A percentile compares a stretch with the other conserved stretches of the same genome.
Conservation (phyloP, 2,888 invertebrate genomes). For the Cosmia pyralina region DNA sequence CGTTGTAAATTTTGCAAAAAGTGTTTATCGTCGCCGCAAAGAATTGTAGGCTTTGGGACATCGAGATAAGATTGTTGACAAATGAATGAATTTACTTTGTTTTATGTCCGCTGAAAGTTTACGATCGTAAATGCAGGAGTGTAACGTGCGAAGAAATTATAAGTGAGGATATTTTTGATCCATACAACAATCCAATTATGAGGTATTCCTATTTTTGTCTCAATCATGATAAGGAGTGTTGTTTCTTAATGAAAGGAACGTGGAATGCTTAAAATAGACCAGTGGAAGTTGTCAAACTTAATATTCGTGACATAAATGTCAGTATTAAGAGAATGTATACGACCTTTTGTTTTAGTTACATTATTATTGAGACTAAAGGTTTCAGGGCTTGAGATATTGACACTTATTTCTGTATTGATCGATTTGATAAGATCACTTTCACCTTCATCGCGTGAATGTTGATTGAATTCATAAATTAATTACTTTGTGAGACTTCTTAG, state of each 20-base stretch:
- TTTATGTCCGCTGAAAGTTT: slow-evolving; percentile 67
- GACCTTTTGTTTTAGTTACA: slow-evolving; percentile 50
- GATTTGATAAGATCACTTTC: slow-evolving; percentile 23
- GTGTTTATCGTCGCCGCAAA: slow-evolving; percentile 70
- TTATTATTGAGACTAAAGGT: slow-evolving; percentile 38
- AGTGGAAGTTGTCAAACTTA: slow-evolving; percentile 51
- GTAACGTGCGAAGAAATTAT: slow-evolving; percentile 59
- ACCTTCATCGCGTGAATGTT: neutral
- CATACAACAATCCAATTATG: slow-evolving; percentile 47
- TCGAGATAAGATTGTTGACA: slow-evolving; percentile 74
- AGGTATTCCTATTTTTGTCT: slow-evolving; percentile 44
- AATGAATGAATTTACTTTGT: slow-evolving; percentile 69
- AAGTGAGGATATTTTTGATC: slow-evolving; percentile 52
- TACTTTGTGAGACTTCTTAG: neutral
- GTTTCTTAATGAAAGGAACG: slow-evolving; percentile 49
- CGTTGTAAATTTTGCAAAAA: slow-evolving; percentile 72
- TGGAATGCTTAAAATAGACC: slow-evolving; percentile 51
- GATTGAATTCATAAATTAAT: slow-evolving; percentile 11
- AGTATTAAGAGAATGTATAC: slow-evolving; percentile 51
- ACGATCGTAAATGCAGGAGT: slow-evolving; percentile 65
- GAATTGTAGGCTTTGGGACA: slow-evolving; percentile 75
- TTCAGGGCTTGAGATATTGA: slow-evolving; percentile 15
- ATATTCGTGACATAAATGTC: slow-evolving; percentile 58
- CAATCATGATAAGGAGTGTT: slow-evolving; percentile 53
- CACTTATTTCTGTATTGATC: slow-evolving; percentile 18